A percentile compares a stretch with the other conserved stretches of the same genome.
These are phyloP conservation scores for Daptonema setosum DNA, from an alignment of 2,888 invertebrate species.

Conservation along the genomic window DNA sequence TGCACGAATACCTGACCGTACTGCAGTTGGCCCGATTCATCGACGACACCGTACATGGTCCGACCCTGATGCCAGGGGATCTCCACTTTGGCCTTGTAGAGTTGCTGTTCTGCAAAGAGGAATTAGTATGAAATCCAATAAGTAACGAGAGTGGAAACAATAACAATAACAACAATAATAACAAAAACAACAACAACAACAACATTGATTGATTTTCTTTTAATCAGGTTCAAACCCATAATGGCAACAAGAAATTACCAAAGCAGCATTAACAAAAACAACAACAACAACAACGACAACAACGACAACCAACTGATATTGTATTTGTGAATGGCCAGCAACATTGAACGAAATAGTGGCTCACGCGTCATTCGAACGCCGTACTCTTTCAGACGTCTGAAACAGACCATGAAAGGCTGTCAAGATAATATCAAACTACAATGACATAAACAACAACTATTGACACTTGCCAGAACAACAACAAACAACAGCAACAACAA, in stretches of 20 bases:
- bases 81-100: slow-evolving; percentile 10
- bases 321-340: slow-evolving; percentile 17
- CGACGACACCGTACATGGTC: slow-evolving; percentile 27
- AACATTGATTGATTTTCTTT: too few species aligned
- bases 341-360: slow-evolving; percentile 18
- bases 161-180: too few species aligned
- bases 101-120: not conserved
- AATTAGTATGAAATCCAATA: not conserved
- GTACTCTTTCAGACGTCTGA: not conserved
- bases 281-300: not conserved
- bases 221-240: too few species aligned
- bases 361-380: slow-evolving; percentile 14
- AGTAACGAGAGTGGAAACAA: too few species aligned
- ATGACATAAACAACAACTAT: too few species aligned
- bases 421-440: too few species aligned
- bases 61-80: slow-evolving; percentile 20
- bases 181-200: too few species aligned
- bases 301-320: slow-evolving; percentile 10
- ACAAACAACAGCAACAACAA: too few species aligned
- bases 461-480: too few species aligned
- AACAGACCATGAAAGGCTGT: too few species aligned
- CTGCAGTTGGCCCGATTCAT: slow-evolving; percentile 23
- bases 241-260: too few species aligned
- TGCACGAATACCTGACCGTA: slow-evolving; percentile 24
- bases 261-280: too few species aligned